Percentiles rank a stretch among this genome's conserved stretches.
Evolutionary conservation across 2,888 invertebrate species (phyloP).

Genomic region (Leptopilina drosophilae): DNA sequence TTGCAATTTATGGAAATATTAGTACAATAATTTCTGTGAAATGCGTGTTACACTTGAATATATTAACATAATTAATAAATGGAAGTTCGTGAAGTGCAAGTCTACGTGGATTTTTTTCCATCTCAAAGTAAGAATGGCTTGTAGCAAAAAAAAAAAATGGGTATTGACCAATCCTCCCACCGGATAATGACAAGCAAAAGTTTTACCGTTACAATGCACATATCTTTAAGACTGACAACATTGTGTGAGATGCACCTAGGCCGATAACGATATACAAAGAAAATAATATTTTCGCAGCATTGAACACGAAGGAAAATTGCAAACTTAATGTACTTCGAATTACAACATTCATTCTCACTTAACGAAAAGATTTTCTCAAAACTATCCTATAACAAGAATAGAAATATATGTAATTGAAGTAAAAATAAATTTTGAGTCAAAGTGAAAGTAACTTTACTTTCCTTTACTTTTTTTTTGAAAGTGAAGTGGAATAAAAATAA

Average conservation of each 20-base stretch:
- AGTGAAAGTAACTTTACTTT: too few relatives aligned
- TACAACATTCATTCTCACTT: slow-evolving; percentile 5
- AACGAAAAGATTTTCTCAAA: too few relatives aligned
- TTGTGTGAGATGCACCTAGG: slow-evolving; percentile 18
- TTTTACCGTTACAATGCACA: slow-evolving; percentile 48
- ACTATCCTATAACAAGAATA: too few relatives aligned
- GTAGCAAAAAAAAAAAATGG: slow-evolving; percentile 47
- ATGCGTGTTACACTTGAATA: slow-evolving; percentile 49
- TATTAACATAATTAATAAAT: slow-evolving; percentile 38
- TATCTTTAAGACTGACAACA: slow-evolving; percentile 41
- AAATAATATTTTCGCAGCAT: slow-evolving; percentile 12
- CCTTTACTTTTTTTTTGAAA: too few relatives aligned
- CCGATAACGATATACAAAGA: slow-evolving; percentile 10
- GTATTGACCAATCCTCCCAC: slow-evolving; percentile 51
- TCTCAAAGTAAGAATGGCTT: slow-evolving; percentile 47
- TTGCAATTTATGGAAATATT: too few relatives aligned
- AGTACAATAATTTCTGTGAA: neutral
- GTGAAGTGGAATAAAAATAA: too few relatives aligned
- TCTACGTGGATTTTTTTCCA: slow-evolving; percentile 29
- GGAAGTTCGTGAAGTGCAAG: slow-evolving; percentile 7
- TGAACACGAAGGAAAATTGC: too few relatives aligned
- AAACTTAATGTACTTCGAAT: too few relatives aligned
- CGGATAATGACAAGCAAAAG: slow-evolving; percentile 52
- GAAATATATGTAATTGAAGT: too few relatives aligned
- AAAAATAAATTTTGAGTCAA: too few relatives aligned